A percentile compares a stretch with the other conserved stretches of the same genome.
Conservation (phyloP, 2,113 vertebrate genomes). For the Synodontis membranacea region DNA sequence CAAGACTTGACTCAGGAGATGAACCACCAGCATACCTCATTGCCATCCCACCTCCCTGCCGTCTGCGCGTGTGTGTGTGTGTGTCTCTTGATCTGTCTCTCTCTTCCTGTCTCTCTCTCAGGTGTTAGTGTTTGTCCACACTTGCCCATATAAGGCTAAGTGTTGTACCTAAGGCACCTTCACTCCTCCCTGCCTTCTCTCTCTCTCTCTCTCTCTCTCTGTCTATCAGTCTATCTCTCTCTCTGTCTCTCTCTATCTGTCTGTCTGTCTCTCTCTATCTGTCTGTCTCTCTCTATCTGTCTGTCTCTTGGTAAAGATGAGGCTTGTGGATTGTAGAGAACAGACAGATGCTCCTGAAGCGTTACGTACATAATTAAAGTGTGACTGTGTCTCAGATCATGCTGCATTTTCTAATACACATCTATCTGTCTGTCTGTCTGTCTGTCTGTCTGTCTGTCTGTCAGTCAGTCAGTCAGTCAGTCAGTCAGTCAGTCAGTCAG, state of each 20-base stretch:
- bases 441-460: neutral
- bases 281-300: too few relatives aligned
- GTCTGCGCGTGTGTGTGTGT: conserved; percentile 18
- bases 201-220: neutral
- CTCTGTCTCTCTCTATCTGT: too few relatives aligned
- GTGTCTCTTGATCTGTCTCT: neutral
- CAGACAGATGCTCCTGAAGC: neutral
- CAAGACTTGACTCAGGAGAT: conserved; percentile 19
- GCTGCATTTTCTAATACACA: neutral
- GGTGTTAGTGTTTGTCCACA: conserved; percentile 18
- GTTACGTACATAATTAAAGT: neutral
- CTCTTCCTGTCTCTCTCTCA: neutral
- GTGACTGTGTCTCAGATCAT: neutral
- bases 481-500: too few relatives aligned
- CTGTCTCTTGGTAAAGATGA: neutral
- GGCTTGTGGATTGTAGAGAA: neutral
- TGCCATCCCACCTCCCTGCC: neutral
- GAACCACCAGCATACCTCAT: conserved; percentile 40
- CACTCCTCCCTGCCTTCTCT: conserved; percentile 5
- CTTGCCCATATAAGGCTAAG: conserved; percentile 39
- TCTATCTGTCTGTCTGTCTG: too few relatives aligned
- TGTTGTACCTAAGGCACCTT: conserved; percentile 26
- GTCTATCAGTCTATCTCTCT: too few relatives aligned
- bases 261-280: too few relatives aligned
- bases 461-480: too few relatives aligned